A percentile compares a stretch with the other conserved stretches of the same genome.
phyloP scores from a whole-genome alignment of 2,113 vertebrate genomes.

The Tetraodon nigroviridis region DNA sequence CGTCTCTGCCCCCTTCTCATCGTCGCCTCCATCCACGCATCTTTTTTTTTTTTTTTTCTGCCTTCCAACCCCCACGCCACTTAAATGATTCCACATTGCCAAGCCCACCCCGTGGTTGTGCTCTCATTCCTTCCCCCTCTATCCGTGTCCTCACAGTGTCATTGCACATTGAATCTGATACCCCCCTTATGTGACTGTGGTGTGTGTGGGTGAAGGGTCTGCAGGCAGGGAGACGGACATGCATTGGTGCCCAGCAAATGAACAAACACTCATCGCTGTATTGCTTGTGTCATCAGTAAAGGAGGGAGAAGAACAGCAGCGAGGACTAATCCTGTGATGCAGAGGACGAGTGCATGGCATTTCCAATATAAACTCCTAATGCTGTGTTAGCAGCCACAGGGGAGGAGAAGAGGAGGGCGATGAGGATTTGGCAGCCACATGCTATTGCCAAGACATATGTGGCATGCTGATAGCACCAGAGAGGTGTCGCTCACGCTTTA shows the following conservation, averaged over 20 bases:
- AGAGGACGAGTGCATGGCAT: constrained; percentile 42
- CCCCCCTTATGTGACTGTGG: constrained; percentile 52
- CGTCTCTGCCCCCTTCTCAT: constrained; percentile 14
- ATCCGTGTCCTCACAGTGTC: constrained; percentile 65
- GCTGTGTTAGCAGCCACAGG: constrained; percentile 60
- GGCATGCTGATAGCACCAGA: constrained; percentile 67
- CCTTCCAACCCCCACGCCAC: constrained; percentile 56
- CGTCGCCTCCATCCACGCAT: constrained; percentile 36
- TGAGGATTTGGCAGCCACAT: constrained; percentile 66
- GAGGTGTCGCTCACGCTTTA: constrained; percentile 60
- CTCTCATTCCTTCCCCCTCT: constrained; percentile 37
- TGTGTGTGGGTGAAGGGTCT: constrained; percentile 14
- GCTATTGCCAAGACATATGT: constrained; percentile 67
- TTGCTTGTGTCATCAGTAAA: constrained; percentile 70
- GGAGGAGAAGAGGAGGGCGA: constrained; percentile 43
- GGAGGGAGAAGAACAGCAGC: constrained; percentile 48
- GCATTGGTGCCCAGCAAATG: constrained; percentile 64
- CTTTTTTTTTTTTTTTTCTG: constrained; percentile 47
- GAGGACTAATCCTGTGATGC: constrained; percentile 52
- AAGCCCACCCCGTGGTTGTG: constrained; percentile 38
- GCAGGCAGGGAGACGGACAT: constrained; percentile 49
- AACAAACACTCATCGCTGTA: constrained; percentile 65
- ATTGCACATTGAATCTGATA: constrained; percentile 70
- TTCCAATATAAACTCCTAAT: constrained; percentile 60
- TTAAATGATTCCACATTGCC: constrained; percentile 55